Percentiles rank a stretch among this genome's conserved stretches.
Evolutionary conservation across 1,140 invertebrate species (phyloP).

Genomic region (Thrips palmi): DNA sequence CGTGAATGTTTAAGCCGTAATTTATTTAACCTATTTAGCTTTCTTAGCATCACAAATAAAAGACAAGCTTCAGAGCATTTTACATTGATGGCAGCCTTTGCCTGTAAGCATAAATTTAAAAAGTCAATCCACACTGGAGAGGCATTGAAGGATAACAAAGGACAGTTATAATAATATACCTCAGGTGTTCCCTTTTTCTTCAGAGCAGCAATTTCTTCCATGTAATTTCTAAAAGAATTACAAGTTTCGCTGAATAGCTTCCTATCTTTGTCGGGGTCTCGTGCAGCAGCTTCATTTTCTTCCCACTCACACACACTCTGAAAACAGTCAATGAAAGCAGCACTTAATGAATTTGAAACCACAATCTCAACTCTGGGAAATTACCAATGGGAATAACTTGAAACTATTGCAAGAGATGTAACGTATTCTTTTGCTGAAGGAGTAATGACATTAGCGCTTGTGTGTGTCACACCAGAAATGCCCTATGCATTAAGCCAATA

Average conservation of each 20-base stretch:
- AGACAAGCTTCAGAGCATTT: conserved; percentile 51
- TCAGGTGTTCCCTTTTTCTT: conserved; percentile 26
- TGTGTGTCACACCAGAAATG: no score
- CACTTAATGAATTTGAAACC: background rate
- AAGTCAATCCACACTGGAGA: conserved; percentile 6
- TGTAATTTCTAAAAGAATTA: conserved; percentile 39
- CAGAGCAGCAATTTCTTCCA: conserved; percentile 41
- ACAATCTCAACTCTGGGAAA: no score
- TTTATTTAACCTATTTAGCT: conserved; percentile 80
- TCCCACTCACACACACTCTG: conserved; percentile 47
- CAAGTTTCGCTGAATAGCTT: conserved; percentile 45
- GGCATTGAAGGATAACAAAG: conserved; percentile 6
- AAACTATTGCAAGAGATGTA: no score
- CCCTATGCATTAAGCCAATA: no score
- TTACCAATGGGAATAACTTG: no score
- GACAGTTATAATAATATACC: conserved; percentile 13
- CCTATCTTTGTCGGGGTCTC: conserved; percentile 45
- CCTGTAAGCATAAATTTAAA: conserved; percentile 23
- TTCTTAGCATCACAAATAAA: conserved; percentile 62
- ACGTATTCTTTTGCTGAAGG: no score
- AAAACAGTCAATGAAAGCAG: conserved; percentile 15
- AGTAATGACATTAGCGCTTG: no score
- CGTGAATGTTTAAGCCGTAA: conserved; percentile 60
- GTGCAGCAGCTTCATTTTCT: conserved; percentile 45
- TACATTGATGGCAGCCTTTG: conserved; percentile 38